Evolutionary conservation across 2,888 invertebrate species (phyloP).

Genomic region (Calameuta filiformis): DNA sequence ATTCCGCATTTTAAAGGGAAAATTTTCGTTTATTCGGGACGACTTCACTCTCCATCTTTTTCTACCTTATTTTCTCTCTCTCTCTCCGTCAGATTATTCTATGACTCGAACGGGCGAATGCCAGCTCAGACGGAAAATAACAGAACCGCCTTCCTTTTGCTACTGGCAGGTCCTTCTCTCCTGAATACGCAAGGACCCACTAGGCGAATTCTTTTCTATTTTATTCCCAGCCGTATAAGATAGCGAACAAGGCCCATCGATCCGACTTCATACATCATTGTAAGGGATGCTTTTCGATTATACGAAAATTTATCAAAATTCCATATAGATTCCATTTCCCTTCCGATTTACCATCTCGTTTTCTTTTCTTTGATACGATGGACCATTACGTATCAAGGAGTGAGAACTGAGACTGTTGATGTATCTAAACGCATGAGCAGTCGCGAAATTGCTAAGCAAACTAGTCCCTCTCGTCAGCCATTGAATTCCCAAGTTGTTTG

Average conservation of each 20-base stretch:
- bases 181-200: conserved; percentile 12
- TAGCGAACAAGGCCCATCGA: not conserved
- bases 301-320: not conserved
- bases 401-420: not conserved
- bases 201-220: not conserved
- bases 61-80: conserved; percentile 24
- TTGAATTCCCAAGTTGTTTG: conserved; percentile 53
- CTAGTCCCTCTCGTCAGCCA: conserved; percentile 52
- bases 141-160: conserved; percentile 55
- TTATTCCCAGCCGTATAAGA: not conserved
- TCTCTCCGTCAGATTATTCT: conserved; percentile 54
- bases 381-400: not conserved
- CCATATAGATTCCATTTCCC: not conserved
- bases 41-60: conserved; percentile 38
- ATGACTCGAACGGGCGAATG: conserved; percentile 49
- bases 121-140: conserved; percentile 65
- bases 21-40: conserved; percentile 60
- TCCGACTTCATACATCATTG: not conserved
- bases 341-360: not conserved
- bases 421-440: not conserved
- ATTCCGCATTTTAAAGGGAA: conserved; percentile 65
- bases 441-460: conserved; percentile 44
- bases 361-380: not conserved
- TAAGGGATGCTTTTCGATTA: not conserved
- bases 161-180: conserved; percentile 57